These are phyloP conservation scores for Thrips palmi DNA, from an alignment of 1,140 invertebrate genomes.

Conservation along the genomic window DNA sequence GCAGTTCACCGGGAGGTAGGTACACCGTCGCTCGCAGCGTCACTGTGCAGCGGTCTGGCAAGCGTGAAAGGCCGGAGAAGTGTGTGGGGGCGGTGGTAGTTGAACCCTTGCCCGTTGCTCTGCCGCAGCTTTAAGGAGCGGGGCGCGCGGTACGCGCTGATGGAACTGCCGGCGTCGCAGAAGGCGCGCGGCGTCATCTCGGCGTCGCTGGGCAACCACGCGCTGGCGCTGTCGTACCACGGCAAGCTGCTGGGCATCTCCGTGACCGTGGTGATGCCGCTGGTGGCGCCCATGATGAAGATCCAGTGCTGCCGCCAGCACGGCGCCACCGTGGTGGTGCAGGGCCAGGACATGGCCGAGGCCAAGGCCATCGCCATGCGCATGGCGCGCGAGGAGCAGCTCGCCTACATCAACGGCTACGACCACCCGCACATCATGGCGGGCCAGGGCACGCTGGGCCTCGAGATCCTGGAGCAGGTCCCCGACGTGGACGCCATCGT, in stretches of 20 bases:
- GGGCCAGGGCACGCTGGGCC: constrained; percentile 79
- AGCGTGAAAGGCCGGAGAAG: too few relatives aligned
- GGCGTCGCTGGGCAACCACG: constrained; percentile 85
- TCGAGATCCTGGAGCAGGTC: constrained; percentile 80
- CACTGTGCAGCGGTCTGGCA: too few relatives aligned
- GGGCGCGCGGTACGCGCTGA: constrained; percentile 68
- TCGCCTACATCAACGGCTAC: constrained; percentile 80
- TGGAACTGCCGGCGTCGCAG: constrained; percentile 52
- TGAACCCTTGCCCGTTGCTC: too few relatives aligned
- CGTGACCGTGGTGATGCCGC: constrained; percentile 87
- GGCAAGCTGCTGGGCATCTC: constrained; percentile 60
- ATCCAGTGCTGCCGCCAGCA: constrained; percentile 66
- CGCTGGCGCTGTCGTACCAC: constrained; percentile 73
- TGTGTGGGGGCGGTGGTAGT: too few relatives aligned
- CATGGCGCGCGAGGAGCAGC: constrained; percentile 44
- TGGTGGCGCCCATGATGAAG: constrained; percentile 84
- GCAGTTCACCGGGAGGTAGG: constrained; percentile 74
- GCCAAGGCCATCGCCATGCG: constrained; percentile 60
- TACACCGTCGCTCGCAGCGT: too few relatives aligned
- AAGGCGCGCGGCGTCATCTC: constrained; percentile 68
- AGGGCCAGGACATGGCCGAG: constrained; percentile 71
- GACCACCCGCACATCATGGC: constrained; percentile 87
- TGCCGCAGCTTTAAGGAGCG: constrained; percentile 85
- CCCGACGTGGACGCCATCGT: constrained; percentile 53
- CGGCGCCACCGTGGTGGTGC: constrained; percentile 67